These are phyloP conservation scores for Periplaneta americana DNA, from an alignment of 1,140 invertebrate species.

Conservation along the genomic window DNA sequence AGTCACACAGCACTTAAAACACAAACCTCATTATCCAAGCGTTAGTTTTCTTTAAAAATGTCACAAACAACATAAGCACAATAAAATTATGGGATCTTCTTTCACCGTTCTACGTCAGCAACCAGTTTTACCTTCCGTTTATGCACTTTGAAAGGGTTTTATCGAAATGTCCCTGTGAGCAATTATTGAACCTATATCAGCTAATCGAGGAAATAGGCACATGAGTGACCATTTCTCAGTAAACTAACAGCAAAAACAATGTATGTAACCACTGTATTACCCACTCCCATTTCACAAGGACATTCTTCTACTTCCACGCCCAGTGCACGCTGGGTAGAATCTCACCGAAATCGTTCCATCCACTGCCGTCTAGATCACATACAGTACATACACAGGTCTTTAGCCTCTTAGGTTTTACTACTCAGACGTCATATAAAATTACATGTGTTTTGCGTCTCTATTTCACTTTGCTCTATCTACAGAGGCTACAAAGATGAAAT, in stretches of 20 bases:
- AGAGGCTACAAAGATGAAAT: too few relatives aligned
- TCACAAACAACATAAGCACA: neutral
- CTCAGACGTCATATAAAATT: neutral
- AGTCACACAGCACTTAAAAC: neutral
- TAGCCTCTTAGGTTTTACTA: neutral
- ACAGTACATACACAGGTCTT: too few relatives aligned
- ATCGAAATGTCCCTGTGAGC: neutral
- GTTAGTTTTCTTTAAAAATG: neutral
- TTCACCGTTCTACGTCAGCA: neutral
- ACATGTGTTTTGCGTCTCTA: too few relatives aligned
- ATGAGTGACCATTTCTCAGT: neutral
- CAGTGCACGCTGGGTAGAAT: slow-evolving; percentile 3
- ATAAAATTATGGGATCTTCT: neutral
- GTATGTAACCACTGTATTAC: neutral
- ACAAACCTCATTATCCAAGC: neutral
- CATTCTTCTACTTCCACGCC: slow-evolving; percentile 9
- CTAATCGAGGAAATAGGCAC: neutral
- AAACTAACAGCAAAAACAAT: neutral
- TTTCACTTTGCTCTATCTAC: too few relatives aligned
- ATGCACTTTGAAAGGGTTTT: neutral
- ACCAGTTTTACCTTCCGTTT: neutral
- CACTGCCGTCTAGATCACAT: neutral
- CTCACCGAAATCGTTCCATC: neutral
- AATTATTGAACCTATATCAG: neutral
- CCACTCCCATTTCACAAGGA: slow-evolving; percentile 7